Conservation (phyloP, 2,888 invertebrate genomes). For the Parelbella ahira region DNA sequence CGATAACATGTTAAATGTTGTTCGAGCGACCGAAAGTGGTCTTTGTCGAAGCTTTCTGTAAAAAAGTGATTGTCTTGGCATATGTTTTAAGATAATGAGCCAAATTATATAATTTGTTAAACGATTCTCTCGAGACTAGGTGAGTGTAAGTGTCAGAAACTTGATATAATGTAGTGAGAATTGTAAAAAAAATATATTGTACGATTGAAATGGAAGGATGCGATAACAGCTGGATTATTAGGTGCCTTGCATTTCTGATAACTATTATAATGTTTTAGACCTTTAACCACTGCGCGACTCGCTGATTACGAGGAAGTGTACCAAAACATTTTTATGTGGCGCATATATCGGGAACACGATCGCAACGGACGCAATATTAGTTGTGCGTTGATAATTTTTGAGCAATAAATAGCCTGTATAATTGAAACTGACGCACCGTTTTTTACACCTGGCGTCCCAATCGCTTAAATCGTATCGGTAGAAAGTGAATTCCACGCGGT, state of each 20-base stretch:
- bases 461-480: constrained; percentile 22
- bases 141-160: constrained; percentile 45
- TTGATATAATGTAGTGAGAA: constrained; percentile 46
- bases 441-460: constrained; percentile 24
- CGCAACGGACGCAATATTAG: constrained; percentile 17
- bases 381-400: constrained; percentile 23
- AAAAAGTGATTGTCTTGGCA: constrained; percentile 52
- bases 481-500: constrained; percentile 22
- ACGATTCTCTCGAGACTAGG: constrained; percentile 38
- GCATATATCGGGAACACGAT: constrained; percentile 11
- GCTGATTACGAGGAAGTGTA: constrained; percentile 24
- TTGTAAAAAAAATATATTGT: constrained; percentile 43
- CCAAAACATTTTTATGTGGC: constrained; percentile 14
- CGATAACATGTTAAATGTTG: constrained; percentile 22
- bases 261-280: constrained; percentile 24
- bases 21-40: constrained; percentile 22
- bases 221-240: constrained; percentile 44
- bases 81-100: constrained; percentile 59
- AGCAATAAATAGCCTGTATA: constrained; percentile 23
- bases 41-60: constrained; percentile 23
- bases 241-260: constrained; percentile 54
- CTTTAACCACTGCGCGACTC: constrained; percentile 21
- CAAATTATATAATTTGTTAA: constrained; percentile 58
- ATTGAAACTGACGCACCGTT: constrained; percentile 19
- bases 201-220: constrained; percentile 47